These are phyloP conservation scores for Rhopalosiphum padi DNA, from an alignment of 1,140 invertebrate species.

Conservation along the genomic window DNA sequence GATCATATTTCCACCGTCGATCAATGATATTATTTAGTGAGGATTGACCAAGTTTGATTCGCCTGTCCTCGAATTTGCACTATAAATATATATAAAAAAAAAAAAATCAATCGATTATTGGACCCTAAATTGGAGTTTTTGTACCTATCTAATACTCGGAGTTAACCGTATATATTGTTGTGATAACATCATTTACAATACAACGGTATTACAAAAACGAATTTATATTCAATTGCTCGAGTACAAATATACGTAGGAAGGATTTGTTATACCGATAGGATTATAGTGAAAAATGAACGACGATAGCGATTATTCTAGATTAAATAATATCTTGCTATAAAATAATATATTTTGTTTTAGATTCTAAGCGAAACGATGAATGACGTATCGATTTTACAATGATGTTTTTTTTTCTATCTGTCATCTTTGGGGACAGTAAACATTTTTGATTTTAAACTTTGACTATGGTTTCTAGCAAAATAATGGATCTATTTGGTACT, in stretches of 20 bases:
- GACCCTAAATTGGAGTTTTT: neutral
- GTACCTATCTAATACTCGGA: neutral
- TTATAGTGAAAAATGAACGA: constrained; percentile 3
- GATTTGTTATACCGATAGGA: neutral
- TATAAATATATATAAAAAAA: neutral
- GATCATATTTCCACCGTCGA: no score
- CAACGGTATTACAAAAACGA: neutral
- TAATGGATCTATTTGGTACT: no score
- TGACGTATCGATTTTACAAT: no score
- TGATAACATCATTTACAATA: neutral
- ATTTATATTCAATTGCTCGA: neutral
- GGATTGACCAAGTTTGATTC: neutral
- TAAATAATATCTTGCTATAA: neutral
- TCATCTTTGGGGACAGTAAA: no score
- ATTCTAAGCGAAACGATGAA: no score
- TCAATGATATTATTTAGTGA: no score
- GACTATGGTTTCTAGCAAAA: no score
- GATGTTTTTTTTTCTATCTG: no score
- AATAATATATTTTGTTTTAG: neutral
- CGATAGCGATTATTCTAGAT: neutral
- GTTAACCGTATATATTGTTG: neutral
- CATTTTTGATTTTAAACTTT: no score
- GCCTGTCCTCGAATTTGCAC: neutral
- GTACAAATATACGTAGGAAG: neutral
- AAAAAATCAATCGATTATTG: neutral